Conservation (phyloP, 53 echinoderm and acorn worm genomes). For the Echinometra lucunter region DNA sequence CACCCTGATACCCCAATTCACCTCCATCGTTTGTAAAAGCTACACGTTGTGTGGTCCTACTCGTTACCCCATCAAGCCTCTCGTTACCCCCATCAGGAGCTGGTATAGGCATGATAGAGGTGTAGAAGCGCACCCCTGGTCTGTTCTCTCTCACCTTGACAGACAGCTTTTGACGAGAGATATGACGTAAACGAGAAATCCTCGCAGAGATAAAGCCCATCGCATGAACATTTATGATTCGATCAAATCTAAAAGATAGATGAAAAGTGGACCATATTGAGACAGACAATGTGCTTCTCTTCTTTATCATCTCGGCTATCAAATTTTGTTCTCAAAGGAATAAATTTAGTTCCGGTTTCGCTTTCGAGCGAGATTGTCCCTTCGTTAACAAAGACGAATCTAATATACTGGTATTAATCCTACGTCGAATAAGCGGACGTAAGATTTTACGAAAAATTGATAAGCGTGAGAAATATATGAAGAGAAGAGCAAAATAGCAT, state of each 20-base stretch:
- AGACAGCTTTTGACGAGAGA: not conserved
- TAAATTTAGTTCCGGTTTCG: not conserved
- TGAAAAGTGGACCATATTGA: not conserved
- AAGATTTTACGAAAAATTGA: no score
- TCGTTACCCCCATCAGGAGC: not conserved
- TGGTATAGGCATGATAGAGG: not conserved
- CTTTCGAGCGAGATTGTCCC: not conserved
- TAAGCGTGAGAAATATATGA: no score
- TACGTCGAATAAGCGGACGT: no score
- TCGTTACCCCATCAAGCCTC: not conserved
- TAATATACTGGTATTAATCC: no score
- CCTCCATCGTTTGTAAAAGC: not conserved
- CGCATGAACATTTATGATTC: not conserved
- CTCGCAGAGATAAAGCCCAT: not conserved
- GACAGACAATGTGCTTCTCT: not conserved
- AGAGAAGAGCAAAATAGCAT: no score
- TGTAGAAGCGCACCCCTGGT: not conserved
- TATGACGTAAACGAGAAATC: not conserved
- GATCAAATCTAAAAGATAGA: not conserved
- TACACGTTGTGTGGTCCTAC: not conserved
- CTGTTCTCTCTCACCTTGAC: not conserved
- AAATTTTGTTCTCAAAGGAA: not conserved
- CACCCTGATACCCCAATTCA: slow-evolving; percentile 5
- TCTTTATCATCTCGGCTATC: not conserved
- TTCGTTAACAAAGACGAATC: no score